Evolutionary conservation across 1,140 invertebrate genomes (phyloP), one percentile per base, ranked within the genome.

Genomic region (Zaprionus lachaisei): DNA sequence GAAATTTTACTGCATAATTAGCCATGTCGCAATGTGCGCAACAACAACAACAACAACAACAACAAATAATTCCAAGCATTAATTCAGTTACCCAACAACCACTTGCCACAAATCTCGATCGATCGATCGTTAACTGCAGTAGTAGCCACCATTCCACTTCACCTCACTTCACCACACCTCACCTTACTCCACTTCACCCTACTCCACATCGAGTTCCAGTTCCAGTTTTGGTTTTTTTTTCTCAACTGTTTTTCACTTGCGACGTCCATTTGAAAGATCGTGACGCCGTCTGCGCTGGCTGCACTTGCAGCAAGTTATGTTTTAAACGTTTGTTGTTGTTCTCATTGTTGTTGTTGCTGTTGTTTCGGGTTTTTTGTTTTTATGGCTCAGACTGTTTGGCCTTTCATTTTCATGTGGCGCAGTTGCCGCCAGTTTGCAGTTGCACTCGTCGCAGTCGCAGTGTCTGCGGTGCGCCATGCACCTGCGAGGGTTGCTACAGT

Each of bases 341-440:
- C 31, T 31, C 31, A 31, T 31, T 58, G 60, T 12, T 55, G 24
- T 15, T 7, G 41, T n/a, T 44, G 17, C 22, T 54, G 20, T 57
- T 49, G 68, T 72, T 73, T 44, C 38, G 44, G 17, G n/a, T 71
- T 68, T 80, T 58, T 66, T 67, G 64, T 61, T 70, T 49, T 58
- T 67, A 78, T 54, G 57, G 28, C 54, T 41, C 51, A 65, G 79
- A 81, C 80, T 76, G 79, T 85, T 81, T 86, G 83, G 80, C 83
- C 83, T 86, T 86, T 86, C 83, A 80, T 86, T 86, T 86, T 86
- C 77, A 82, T 79, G 75, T 76, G 74, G 73, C 72, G 69, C 69
- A 85, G 62, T 81, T 79, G 41, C 41, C 41, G 41, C 41, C 41
- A 17, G 47, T 68, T 68, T 81, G 67, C 68, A 70, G 70, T 4